Conservation (phyloP, 1,140 invertebrate species). For the Aphelinus certus region DNA sequence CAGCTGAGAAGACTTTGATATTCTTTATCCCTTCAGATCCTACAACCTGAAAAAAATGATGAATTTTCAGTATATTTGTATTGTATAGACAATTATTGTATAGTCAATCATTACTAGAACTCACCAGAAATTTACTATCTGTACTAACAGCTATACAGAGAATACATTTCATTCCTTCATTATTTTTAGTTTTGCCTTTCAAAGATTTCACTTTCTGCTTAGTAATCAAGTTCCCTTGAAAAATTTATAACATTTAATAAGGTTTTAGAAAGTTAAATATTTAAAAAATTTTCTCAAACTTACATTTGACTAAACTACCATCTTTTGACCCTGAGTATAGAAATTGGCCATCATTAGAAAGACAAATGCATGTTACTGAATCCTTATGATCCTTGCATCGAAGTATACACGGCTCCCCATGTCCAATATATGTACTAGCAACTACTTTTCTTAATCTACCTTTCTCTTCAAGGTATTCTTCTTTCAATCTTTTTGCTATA, state of each 20-base stretch:
- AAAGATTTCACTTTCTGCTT: slow-evolving; percentile 70
- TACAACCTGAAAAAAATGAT: slow-evolving; percentile 56
- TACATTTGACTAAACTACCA: slow-evolving; percentile 88
- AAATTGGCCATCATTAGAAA: slow-evolving; percentile 78
- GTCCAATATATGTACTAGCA: slow-evolving; percentile 72
- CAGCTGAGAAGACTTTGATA: slow-evolving; percentile 87
- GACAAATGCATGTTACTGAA: slow-evolving; percentile 83
- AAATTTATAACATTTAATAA: slow-evolving; percentile 25
- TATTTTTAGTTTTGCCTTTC: slow-evolving; percentile 63
- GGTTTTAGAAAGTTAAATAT: slow-evolving; percentile 24
- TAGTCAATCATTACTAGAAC: slow-evolving; percentile 36
- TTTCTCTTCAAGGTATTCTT: slow-evolving; percentile 86
- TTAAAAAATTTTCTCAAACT: slow-evolving; percentile 31
- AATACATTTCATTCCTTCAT: slow-evolving; percentile 65
- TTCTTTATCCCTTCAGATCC: slow-evolving; percentile 77
- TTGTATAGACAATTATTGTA: not conserved
- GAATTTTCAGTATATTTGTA: not conserved
- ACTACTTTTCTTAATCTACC: slow-evolving; percentile 80
- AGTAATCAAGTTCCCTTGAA: slow-evolving; percentile 49
- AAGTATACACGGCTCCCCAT: slow-evolving; percentile 67
- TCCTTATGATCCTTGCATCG: slow-evolving; percentile 80
- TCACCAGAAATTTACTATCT: slow-evolving; percentile 85
- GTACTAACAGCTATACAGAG: slow-evolving; percentile 82
- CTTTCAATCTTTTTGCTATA: slow-evolving; percentile 77
- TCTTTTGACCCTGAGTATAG: slow-evolving; percentile 90